Evolutionary conservation across 2,113 vertebrate species (phyloP).

Genomic region (Poeciliopsis turrubarensis): DNA sequence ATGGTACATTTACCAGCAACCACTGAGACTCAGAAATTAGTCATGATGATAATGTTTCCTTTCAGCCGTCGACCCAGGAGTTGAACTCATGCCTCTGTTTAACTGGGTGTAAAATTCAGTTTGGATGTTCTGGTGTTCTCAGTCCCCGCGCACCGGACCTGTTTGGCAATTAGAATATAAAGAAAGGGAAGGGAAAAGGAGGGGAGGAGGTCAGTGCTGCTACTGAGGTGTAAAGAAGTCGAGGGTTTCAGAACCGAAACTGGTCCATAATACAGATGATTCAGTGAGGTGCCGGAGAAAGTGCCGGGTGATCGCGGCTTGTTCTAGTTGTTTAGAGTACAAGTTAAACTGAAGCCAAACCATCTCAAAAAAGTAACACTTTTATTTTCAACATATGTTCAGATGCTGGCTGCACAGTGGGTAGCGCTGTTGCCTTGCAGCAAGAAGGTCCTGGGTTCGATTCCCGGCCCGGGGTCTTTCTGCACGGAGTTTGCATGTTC

Average conservation of each 20-base stretch:
- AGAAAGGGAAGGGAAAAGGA: not conserved
- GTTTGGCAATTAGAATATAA: not conserved
- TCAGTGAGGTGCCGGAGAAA: too few relatives aligned
- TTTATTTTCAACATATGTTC: too few relatives aligned
- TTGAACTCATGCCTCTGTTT: slow-evolving; percentile 41
- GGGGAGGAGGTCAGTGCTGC: not conserved
- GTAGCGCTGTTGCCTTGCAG: too few relatives aligned
- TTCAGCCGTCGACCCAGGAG: slow-evolving; percentile 13
- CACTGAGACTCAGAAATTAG: slow-evolving; percentile 37
- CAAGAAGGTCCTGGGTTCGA: too few relatives aligned
- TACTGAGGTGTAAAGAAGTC: not conserved
- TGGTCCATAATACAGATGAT: not conserved
- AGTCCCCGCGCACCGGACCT: not conserved
- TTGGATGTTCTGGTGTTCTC: not conserved
- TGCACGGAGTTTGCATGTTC: too few relatives aligned
- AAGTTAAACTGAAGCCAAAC: too few relatives aligned
- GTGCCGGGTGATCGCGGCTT: too few relatives aligned
- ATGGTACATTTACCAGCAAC: slow-evolving; percentile 40
- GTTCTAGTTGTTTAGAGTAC: too few relatives aligned
- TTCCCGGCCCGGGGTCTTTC: too few relatives aligned
- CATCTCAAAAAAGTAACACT: too few relatives aligned
- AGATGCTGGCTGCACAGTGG: too few relatives aligned
- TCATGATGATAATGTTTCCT: slow-evolving; percentile 34
- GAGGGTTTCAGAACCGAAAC: not conserved
- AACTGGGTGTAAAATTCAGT: slow-evolving; percentile 21